Percentiles rank a stretch among this genome's conserved stretches.
Conservation (phyloP, 2,797 vertebrate genomes). For the Gallinago solitaria region DNA sequence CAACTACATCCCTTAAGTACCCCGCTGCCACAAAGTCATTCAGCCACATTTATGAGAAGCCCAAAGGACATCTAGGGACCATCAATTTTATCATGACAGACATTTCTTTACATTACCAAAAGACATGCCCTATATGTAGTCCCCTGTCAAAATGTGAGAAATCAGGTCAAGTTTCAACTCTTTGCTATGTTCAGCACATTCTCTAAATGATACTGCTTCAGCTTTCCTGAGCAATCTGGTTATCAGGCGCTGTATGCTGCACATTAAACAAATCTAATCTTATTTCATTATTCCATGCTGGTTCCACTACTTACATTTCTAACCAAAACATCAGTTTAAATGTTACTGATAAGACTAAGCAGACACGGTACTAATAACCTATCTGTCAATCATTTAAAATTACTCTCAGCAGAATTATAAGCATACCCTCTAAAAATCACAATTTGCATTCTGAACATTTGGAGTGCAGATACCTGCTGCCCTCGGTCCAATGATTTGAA, state of each 20-base stretch:
- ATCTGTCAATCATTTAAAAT: conserved; percentile 76
- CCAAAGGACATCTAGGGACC: conserved; percentile 72
- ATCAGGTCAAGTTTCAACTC: conserved; percentile 34
- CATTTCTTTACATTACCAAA: conserved; percentile 54
- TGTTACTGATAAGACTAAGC: conserved; percentile 66
- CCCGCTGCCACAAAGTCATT: conserved; percentile 20
- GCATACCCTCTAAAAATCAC: conserved; percentile 57
- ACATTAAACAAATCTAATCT: conserved; percentile 66
- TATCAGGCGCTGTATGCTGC: background rate
- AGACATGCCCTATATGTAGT: conserved; percentile 34
- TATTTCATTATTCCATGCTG: conserved; percentile 66
- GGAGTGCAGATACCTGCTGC: conserved; percentile 46
- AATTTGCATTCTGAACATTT: conserved; percentile 63
- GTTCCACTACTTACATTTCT: conserved; percentile 60
- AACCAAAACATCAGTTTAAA: conserved; percentile 71
- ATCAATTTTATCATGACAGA: conserved; percentile 60
- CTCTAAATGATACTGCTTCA: conserved; percentile 14
- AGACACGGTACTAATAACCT: conserved; percentile 64
- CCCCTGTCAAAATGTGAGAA: conserved; percentile 46
- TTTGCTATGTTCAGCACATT: conserved; percentile 45
- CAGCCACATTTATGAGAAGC: conserved; percentile 45
- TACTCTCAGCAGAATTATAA: conserved; percentile 71
- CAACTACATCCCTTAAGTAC: background rate
- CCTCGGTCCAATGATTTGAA: conserved; percentile 68
- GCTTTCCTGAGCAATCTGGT: conserved; percentile 11